Evolutionary conservation across 2,113 vertebrate species (phyloP), one percentile per base, ranked within the genome.

Genomic region (Empidonax alnorum): DNA sequence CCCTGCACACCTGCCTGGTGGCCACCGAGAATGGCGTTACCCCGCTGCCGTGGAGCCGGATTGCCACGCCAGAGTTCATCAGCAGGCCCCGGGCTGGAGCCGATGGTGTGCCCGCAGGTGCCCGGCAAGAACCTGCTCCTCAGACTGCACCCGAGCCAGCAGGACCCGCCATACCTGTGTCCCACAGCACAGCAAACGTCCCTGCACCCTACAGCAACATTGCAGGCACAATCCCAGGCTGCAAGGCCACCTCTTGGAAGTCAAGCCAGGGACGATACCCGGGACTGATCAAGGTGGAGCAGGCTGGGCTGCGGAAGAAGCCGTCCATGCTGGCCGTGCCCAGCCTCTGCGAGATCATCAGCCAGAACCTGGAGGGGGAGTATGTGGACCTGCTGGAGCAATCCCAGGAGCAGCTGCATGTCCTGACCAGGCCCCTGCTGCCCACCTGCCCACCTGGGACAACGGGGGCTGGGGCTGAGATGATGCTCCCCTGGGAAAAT

Each of bases 351-450:
- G 94, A 98, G 50, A 98, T 96, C 78, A 73, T 97, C 82, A 97
- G 95, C 95, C 97, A 96, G 84, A 98, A 98, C 83, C 96, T 98
- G 41, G 98, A 98, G 61, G 98, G 98, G 25, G 98, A 99, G 35
- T 99, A 99, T 5, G 98, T 99, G 75, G 98, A 99, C 80, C 98
- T 99, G 52, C 95, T 99, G 87, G 98, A 98, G 55, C 97, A 98
- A 20, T 93, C 98, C n/a, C 98, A 97, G 93, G 98, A 98, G 42
- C 93, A 92, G 62, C 39, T 44, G 42, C 46, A 55, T 2, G 10
- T 69, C 42, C 68, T 91, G 65, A 33, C 28, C 16, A 61, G 20
- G 61, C 58, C 87, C 73, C 55, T 75, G 37, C 71, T 79, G 0
- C 23, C 72, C 0, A 1, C 47, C 14, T 33, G 10, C 56, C 22